phyloP scores from a whole-genome alignment of 2,113 vertebrate species.

The Pseudois nayaur region DNA sequence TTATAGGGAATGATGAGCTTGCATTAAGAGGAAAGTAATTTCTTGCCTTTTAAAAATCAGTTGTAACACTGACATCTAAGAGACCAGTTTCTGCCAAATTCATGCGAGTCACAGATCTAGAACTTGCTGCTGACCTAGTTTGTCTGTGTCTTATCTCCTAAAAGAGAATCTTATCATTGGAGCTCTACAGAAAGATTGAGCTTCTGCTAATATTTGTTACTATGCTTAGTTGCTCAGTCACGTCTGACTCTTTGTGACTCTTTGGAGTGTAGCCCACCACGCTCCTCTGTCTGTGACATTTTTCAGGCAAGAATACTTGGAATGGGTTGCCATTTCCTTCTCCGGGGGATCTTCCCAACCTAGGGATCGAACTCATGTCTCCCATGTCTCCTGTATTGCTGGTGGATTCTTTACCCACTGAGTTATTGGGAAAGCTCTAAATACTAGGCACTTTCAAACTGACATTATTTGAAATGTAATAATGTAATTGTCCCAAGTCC shows the following conservation, averaged over 20 bases:
- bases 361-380: not conserved
- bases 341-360: not conserved
- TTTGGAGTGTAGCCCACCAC: not conserved
- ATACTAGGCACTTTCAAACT: not conserved
- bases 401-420: not conserved
- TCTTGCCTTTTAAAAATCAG: constrained; percentile 3
- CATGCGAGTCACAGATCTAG: not conserved
- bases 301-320: not conserved
- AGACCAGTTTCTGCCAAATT: not conserved
- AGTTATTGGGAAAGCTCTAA: not conserved
- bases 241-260: not conserved
- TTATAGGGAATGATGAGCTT: not conserved
- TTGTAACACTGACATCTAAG: not conserved
- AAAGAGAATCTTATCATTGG: not conserved
- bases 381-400: not conserved
- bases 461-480: not conserved
- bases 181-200: not conserved
- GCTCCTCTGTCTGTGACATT: not conserved
- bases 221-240: not conserved
- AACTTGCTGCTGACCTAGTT: not conserved
- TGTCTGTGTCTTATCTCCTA: not conserved
- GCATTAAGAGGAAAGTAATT: not conserved
- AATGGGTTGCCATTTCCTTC: not conserved
- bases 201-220: not conserved
- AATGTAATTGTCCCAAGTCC: not conserved